A percentile compares a stretch with the other conserved stretches of the same genome.
These are phyloP conservation scores for Okapia johnstoni DNA, from an alignment of 2,113 vertebrate genomes.

Conservation along the genomic window DNA sequence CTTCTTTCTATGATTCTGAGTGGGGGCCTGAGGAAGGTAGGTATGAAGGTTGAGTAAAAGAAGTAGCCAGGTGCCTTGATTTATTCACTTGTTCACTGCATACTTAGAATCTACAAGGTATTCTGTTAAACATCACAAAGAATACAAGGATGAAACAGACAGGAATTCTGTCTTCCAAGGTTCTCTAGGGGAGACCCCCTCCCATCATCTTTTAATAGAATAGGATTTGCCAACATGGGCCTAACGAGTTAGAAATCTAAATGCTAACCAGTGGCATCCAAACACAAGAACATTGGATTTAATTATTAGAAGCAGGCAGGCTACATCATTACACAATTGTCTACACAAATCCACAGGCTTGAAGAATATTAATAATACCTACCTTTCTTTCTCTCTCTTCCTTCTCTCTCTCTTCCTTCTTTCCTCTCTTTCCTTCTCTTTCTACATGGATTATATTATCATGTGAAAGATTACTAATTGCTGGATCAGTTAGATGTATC, in stretches of 20 bases:
- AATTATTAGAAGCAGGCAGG: neutral
- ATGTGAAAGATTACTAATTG: constrained; percentile 8
- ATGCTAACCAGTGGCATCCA: neutral
- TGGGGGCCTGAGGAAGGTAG: neutral
- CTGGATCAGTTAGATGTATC: neutral
- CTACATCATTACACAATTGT: neutral
- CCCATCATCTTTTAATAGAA: neutral
- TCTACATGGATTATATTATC: neutral
- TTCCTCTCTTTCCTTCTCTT: neutral
- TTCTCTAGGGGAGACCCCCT: neutral
- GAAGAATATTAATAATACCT: neutral
- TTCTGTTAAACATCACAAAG: neutral
- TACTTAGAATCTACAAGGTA: neutral
- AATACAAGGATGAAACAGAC: neutral
- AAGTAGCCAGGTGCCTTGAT: neutral
- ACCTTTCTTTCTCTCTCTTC: neutral
- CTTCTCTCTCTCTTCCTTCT: neutral
- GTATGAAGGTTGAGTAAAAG: neutral
- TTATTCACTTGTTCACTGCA: neutral
- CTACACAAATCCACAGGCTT: neutral
- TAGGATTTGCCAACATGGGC: neutral
- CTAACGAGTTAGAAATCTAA: neutral
- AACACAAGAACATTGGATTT: neutral
- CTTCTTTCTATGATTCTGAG: neutral
- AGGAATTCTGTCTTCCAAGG: neutral